A percentile compares a stretch with the other conserved stretches of the same genome.
Evolutionary conservation across 2,888 invertebrate species (phyloP).

Genomic region (Pomacea canaliculata): DNA sequence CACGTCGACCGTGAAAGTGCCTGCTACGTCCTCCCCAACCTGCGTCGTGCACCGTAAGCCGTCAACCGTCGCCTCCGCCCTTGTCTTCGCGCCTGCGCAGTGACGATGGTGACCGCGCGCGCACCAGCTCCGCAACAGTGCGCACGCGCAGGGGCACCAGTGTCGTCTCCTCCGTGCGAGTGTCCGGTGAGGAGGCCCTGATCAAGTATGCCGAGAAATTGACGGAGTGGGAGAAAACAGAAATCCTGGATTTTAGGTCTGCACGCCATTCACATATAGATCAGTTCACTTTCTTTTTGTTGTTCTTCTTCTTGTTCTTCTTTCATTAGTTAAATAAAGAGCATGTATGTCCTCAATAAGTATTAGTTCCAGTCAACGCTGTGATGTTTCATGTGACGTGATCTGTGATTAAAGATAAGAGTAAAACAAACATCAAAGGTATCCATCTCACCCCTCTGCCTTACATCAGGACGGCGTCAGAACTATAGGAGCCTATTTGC

Average conservation of each 20-base stretch:
- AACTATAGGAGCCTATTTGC: too few relatives aligned
- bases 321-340: too few relatives aligned
- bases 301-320: too few relatives aligned
- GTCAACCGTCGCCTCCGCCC: neutral
- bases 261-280: neutral
- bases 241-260: constrained; percentile 12
- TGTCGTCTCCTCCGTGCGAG: neutral
- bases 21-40: neutral
- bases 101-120: constrained; percentile 5
- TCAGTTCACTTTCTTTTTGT: neutral
- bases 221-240: constrained; percentile 15
- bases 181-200: constrained; percentile 4
- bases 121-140: too few relatives aligned
- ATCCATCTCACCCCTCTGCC: too few relatives aligned
- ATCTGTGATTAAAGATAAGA: too few relatives aligned
- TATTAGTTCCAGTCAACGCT: too few relatives aligned
- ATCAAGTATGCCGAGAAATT: neutral
- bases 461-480: too few relatives aligned
- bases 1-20: neutral
- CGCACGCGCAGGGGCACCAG: neutral
- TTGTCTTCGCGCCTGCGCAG: neutral
- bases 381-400: too few relatives aligned
- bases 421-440: too few relatives aligned
- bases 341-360: too few relatives aligned
- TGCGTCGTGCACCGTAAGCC: neutral